Evolutionary conservation across 1,140 invertebrate genomes (phyloP).

Genomic region (Cotesia vestalis): DNA sequence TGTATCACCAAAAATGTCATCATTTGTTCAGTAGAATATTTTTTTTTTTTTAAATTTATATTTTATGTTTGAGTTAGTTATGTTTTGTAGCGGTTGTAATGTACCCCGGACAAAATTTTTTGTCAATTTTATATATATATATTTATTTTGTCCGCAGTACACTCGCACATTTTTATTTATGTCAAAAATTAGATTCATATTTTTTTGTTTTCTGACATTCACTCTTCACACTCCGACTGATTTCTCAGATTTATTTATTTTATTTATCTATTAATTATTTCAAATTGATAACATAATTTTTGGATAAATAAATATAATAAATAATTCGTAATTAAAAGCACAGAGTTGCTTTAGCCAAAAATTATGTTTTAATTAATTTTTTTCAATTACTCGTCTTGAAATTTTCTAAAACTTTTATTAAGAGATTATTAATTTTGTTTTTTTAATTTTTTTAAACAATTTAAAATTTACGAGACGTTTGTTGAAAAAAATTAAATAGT

Average conservation of each 20-base stretch:
- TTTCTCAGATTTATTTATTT: constrained; percentile 27
- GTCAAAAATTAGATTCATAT: constrained; percentile 9
- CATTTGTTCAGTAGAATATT: constrained; percentile 20
- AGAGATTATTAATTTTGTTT: constrained; percentile 1
- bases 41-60: constrained; percentile 31
- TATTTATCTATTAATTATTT: not conserved
- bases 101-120: constrained; percentile 1
- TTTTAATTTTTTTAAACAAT: not conserved
- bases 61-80: constrained; percentile 24
- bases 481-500: constrained; percentile 7
- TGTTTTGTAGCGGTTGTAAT: constrained; percentile 11
- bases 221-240: constrained; percentile 37
- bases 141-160: no score
- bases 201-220: constrained; percentile 16
- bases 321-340: constrained; percentile 41
- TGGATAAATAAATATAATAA: no score
- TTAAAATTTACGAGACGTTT: not conserved
- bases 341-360: constrained; percentile 65
- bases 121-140: no score
- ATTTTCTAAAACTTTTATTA: no score
- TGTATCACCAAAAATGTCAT: constrained; percentile 29
- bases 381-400: no score
- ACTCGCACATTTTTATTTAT: constrained; percentile 22
- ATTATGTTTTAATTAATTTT: constrained; percentile 56
- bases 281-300: constrained; percentile 11